Conservation (phyloP, 2,113 vertebrate genomes). For the Cynocephalus volans region DNA sequence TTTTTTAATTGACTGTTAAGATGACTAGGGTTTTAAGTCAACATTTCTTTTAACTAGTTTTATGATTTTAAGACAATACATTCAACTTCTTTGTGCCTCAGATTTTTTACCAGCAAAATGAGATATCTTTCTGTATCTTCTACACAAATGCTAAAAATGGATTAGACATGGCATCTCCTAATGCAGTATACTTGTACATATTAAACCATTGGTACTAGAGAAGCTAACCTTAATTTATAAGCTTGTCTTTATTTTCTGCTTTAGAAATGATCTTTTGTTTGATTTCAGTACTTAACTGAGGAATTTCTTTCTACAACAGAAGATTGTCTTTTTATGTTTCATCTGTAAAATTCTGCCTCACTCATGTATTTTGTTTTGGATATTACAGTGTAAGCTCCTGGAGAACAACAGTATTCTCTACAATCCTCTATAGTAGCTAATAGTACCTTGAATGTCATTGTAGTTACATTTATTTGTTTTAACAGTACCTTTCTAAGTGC, state of each 20-base stretch:
- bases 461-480: slow-evolving; percentile 24
- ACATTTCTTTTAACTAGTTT: slow-evolving; percentile 21
- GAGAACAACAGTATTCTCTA: background rate
- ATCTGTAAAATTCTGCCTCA: slow-evolving; percentile 44
- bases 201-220: background rate
- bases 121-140: slow-evolving; percentile 8
- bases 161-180: background rate
- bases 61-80: background rate
- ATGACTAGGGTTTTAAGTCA: slow-evolving; percentile 17
- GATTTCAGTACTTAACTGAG: slow-evolving; percentile 6
- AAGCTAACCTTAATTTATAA: background rate
- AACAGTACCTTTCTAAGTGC: slow-evolving; percentile 18
- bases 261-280: slow-evolving; percentile 51
- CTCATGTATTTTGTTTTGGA: background rate
- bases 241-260: background rate
- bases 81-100: slow-evolving; percentile 29
- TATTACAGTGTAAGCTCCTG: background rate
- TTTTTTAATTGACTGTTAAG: background rate
- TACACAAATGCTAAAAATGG: slow-evolving; percentile 19
- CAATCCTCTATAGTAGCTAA: background rate
- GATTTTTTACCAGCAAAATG: background rate
- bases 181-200: background rate
- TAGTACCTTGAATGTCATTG: slow-evolving; percentile 16
- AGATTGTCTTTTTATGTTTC: slow-evolving; percentile 34
- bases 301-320: slow-evolving; percentile 18